Percentiles rank a stretch among this genome's conserved stretches.
Evolutionary conservation across 2,888 invertebrate genomes (phyloP).

Genomic region (Dryobota labecula): DNA sequence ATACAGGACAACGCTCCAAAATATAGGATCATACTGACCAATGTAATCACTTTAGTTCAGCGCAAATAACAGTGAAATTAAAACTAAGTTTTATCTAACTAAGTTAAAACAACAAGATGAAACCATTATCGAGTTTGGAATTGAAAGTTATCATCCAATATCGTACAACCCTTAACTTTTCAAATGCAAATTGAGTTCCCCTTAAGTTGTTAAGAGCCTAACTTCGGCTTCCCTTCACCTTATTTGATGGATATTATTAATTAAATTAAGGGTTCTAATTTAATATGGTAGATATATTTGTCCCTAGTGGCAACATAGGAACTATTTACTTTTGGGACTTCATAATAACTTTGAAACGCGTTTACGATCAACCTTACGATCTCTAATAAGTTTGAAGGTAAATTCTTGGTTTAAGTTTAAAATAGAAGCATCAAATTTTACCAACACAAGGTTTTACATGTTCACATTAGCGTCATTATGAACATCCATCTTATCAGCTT

Average conservation of each 20-base stretch:
- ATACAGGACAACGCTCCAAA: neutral
- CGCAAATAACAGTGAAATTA: conserved; percentile 21
- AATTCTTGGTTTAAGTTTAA: neutral
- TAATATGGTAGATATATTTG: conserved; percentile 28
- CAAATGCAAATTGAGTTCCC: conserved; percentile 59
- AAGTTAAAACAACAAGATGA: conserved; percentile 39
- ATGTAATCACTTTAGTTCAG: neutral
- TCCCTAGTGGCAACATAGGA: conserved; percentile 27
- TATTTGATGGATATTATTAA: conserved; percentile 61
- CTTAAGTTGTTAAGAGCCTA: conserved; percentile 57
- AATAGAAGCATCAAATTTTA: neutral
- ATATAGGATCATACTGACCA: neutral
- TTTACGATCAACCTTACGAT: conserved; percentile 12
- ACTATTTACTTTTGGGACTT: conserved; percentile 24
- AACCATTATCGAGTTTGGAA: conserved; percentile 53
- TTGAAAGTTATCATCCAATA: conserved; percentile 57
- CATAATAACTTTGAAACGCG: conserved; percentile 19
- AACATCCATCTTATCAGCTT: neutral
- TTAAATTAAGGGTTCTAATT: conserved; percentile 48
- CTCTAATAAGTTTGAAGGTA: neutral
- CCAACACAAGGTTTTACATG: neutral
- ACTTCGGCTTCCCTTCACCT: conserved; percentile 58
- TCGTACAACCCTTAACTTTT: conserved; percentile 46
- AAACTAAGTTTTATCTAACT: conserved; percentile 18
- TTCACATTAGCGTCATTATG: neutral